Evolutionary conservation across 2,113 vertebrate species (phyloP).

Genomic region (Mohoua ochrocephala): DNA sequence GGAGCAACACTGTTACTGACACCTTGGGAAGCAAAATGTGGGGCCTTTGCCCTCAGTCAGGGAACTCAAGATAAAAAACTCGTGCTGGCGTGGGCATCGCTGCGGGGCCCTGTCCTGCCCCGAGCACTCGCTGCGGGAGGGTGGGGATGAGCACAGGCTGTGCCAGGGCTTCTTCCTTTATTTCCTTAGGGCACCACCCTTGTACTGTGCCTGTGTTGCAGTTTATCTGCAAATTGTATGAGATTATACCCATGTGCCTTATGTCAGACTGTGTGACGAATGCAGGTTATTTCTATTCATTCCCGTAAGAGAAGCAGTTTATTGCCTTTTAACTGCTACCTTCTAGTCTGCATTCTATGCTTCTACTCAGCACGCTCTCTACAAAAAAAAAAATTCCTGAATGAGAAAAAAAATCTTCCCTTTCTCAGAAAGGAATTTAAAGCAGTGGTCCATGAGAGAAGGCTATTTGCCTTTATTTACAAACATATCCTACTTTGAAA

Average conservation of each 20-base stretch:
- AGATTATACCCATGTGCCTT: not conserved
- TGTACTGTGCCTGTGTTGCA: not conserved
- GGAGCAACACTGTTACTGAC: not conserved
- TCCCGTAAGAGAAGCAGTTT: not conserved
- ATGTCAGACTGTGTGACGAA: not conserved
- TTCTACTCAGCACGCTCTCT: not conserved
- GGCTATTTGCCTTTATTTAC: not conserved
- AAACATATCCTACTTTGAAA: not conserved
- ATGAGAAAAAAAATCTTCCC: not conserved
- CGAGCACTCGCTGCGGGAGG: fast-evolving
- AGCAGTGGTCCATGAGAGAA: not conserved
- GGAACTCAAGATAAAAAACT: not conserved
- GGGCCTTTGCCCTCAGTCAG: not conserved
- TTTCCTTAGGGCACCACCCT: not conserved
- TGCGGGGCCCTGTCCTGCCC: not conserved
- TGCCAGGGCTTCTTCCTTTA: not conserved
- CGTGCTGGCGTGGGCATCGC: fast-evolving
- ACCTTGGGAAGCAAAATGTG: not conserved
- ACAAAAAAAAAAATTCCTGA: not conserved
- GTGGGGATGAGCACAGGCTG: not conserved
- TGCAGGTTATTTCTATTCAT: not conserved
- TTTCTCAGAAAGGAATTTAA: not conserved
- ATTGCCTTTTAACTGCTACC: not conserved
- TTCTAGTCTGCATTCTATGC: not conserved
- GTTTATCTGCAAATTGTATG: not conserved